Conservation (phyloP, 2,888 invertebrate genomes). For the Siphlonurus alternatus region DNA sequence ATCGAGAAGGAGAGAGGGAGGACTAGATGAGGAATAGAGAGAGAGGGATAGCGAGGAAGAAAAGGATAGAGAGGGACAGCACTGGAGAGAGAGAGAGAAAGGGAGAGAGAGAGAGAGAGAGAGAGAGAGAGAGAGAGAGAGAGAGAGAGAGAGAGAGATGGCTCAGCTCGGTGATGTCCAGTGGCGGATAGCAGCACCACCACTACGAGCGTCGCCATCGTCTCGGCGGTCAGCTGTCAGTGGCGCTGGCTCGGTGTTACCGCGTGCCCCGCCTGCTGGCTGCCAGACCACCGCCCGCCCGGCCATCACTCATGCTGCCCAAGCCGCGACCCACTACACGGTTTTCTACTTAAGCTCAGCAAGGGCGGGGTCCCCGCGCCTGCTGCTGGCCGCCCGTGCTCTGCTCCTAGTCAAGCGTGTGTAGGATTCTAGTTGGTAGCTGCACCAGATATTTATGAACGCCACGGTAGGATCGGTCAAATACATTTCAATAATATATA, state of each 20-base stretch:
- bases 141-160: neutral
- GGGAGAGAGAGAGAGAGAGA: neutral
- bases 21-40: neutral
- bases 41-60: neutral
- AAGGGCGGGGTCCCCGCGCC: neutral
- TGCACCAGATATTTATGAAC: neutral
- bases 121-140: neutral
- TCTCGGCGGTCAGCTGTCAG: neutral
- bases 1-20: too few species aligned
- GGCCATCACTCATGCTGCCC: constrained; percentile 2
- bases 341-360: constrained; percentile 1
- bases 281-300: neutral
- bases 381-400: too few species aligned
- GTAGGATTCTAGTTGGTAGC: neutral
- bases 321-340: neutral
- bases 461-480: neutral
- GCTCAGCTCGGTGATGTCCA: neutral
- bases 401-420: neutral
- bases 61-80: neutral
- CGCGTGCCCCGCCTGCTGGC: neutral
- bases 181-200: too few species aligned
- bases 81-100: neutral
- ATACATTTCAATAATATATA: too few species aligned
- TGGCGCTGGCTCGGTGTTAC: neutral
- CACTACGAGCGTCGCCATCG: too few species aligned